Conservation (phyloP, 2,888 invertebrate genomes). For the Xanthorhoe designata region DNA sequence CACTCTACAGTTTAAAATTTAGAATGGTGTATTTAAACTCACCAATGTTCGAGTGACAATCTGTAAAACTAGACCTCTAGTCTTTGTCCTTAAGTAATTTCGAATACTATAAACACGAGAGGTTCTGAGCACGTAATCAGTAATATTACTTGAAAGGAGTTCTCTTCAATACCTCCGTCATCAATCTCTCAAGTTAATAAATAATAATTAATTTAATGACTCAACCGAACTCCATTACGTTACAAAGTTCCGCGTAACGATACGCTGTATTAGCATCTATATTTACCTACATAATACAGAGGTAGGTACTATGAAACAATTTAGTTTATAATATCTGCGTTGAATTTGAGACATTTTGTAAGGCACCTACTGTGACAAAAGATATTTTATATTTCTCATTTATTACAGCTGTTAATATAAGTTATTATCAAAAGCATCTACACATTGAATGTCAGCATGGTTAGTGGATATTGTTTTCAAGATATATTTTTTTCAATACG, state of each 20-base stretch:
- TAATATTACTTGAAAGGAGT: constrained; percentile 39
- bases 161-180: constrained; percentile 37
- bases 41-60: no score
- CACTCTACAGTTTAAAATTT: no score
- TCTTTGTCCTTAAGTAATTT: background rate
- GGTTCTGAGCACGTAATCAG: constrained; percentile 27
- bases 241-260: constrained; percentile 50
- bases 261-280: constrained; percentile 36
- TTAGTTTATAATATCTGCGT: no score
- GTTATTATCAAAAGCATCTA: no score
- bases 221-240: constrained; percentile 60
- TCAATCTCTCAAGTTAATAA: constrained; percentile 46
- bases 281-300: constrained; percentile 31
- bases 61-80: background rate
- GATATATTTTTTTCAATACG: no score
- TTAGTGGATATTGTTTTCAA: no score
- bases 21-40: no score
- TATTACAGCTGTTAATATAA: no score
- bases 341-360: no score
- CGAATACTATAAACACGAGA: background rate
- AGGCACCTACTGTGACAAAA: no score
- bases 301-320: background rate
- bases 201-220: constrained; percentile 60
- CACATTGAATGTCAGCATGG: no score
- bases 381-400: no score